These are phyloP conservation scores for Daubentonia madagascariensis DNA, from an alignment of 2,113 vertebrate genomes.

Conservation along the genomic window DNA sequence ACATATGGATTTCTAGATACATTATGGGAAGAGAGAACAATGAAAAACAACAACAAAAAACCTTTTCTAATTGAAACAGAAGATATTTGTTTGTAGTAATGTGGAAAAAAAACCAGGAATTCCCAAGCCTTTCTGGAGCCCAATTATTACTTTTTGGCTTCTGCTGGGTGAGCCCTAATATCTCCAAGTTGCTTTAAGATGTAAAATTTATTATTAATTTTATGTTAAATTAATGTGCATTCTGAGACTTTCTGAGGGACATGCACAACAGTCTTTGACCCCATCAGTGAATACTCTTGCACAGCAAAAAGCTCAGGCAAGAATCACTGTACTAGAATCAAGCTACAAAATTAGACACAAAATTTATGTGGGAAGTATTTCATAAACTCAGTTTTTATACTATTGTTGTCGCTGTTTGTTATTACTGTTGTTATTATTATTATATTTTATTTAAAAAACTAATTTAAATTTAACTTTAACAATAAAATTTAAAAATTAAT, in stretches of 20 bases:
- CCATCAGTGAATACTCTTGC: not conserved
- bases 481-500: not conserved
- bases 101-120: not conserved
- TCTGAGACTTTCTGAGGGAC: not conserved
- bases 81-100: not conserved
- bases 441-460: slow-evolving; percentile 19
- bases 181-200: not conserved
- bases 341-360: not conserved
- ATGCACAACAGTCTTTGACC: not conserved
- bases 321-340: not conserved
- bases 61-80: not conserved
- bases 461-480: not conserved
- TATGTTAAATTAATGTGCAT: not conserved
- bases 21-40: not conserved
- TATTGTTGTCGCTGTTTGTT: not conserved
- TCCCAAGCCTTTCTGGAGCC: not conserved
- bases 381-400: not conserved
- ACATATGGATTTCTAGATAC: not conserved
- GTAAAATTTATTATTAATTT: not conserved
- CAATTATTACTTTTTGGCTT: not conserved
- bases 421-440: not conserved
- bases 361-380: not conserved
- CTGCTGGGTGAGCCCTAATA: not conserved
- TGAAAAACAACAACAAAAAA: not conserved
- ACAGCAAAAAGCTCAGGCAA: not conserved